Base-by-base conservation (phyloP, 2,888 invertebrate species). In the Carabus problematicus region DNA sequence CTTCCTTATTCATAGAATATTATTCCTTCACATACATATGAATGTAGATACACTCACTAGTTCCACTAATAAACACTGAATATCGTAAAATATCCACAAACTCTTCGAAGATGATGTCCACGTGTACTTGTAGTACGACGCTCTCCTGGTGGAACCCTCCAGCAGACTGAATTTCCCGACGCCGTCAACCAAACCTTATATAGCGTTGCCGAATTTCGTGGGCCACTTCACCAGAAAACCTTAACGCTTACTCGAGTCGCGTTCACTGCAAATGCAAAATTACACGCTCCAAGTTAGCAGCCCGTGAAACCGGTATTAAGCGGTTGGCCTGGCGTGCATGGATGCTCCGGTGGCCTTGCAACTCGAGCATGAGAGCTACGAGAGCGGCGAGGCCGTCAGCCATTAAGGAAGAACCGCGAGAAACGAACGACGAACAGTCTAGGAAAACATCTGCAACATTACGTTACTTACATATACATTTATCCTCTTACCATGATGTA, bases 211-310 rank as follows among this genome's bases (percentile, higher is more conserved):
- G 83, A 85, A 85, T 85, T 85, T 85, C 83, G 85, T 86, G 85
- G 85, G 83, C 85, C 85, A 85, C 85, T 85, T 84, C 85, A 85
- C 85, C 85, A 85, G 85, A 85, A 85, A 85, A 84, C 84, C 84
- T 84, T 82, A 68, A 81, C 82, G 83, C 83, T 84, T 82, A 83
- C 81, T 80, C 81, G 82, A 82, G 78, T 78, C 80, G 80, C 79
- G 52, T 52, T 74, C 75, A 76, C 73, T 73, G 83, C 83, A 81
- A 83, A 84, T 84, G 84, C 84, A 85, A 85, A 85, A 85, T 85
- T 85, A 85, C 84, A 85, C 84, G 85, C 83, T 83, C 82, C 82
- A 82, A 83, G 81, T 82, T 84, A 84, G 83, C 84, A 84, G 83
- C 81, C 84, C 85, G 84, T 85, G 83, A 85, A 85, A 84, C 79